Percentiles rank a stretch among this genome's conserved stretches.
phyloP scores from a whole-genome alignment of 2,888 invertebrate species.

The Trissonchulus latispiculum region DNA sequence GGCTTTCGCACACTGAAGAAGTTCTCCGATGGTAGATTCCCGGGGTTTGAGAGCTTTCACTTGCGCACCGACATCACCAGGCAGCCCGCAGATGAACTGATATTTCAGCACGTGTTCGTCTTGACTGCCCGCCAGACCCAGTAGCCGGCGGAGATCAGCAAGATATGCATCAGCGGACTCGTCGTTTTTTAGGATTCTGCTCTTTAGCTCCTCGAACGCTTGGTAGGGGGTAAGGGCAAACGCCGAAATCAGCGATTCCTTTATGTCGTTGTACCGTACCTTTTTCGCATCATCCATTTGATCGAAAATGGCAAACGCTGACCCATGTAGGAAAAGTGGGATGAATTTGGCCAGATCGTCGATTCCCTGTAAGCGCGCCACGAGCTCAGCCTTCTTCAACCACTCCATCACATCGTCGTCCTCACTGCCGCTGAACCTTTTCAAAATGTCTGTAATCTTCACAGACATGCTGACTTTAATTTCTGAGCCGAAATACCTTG shows the following conservation, averaged over 20 bases:
- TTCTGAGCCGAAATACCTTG: too few species aligned
- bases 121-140: background rate
- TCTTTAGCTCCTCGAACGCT: background rate
- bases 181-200: background rate
- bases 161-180: conserved; percentile 3
- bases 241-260: background rate
- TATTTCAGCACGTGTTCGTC: background rate
- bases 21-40: conserved; percentile 1
- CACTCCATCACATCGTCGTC: conserved; percentile 11
- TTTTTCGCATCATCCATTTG: conserved; percentile 1
- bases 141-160: conserved; percentile 6
- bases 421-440: background rate
- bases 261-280: background rate
- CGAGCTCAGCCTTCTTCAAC: conserved; percentile 1
- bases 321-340: background rate
- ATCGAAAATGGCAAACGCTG: conserved; percentile 6
- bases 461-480: background rate
- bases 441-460: conserved; percentile 5
- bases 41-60: background rate
- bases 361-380: conserved; percentile 1
- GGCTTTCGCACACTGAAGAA: background rate
- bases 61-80: conserved; percentile 1
- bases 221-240: background rate
- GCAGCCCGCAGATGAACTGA: conserved; percentile 8
- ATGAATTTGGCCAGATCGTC: conserved; percentile 10